Base-by-base conservation (phyloP, 2,113 vertebrate genomes). In the Boleophthalmus pectinirostris region DNA sequence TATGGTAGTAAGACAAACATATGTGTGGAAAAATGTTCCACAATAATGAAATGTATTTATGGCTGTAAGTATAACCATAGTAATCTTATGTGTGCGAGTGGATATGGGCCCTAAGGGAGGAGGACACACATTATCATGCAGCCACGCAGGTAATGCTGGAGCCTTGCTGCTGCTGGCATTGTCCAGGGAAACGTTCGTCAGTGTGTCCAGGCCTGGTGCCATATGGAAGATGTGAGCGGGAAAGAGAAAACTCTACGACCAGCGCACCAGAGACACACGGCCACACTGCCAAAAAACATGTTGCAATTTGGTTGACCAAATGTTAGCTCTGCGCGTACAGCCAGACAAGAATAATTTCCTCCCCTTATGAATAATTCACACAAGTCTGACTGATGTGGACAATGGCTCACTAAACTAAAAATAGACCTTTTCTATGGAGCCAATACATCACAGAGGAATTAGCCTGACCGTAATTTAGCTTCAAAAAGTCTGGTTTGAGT, bases 131-230 rank as follows among this genome's bases (percentile, higher is more conserved):
- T 21, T 43, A 51, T 69, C 49, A 73, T 43, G 63, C 43, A 66
- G 12, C 21, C 29, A 66, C 70, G 68, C 86, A 84, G 86, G 83
- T 88, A 82, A 85, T 23, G 81, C 84, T 76, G 75, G 73, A 88
- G 87, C 85, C 65, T 83, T 82, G 82, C 86, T 88, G 85, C 81
- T 82, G 82, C 86, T 87, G 85, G 70, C 81, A 83, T 83, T 83
- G 82, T 86, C 81, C 73, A 82, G 81, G 86, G 90, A 90, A 91
- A 87, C 86, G 84, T 89, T 89, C 88, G 82, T 90, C 87, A 89
- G 72, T 20, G 78, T 85, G 75, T 85, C 70, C 77, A 84, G 82
- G 89, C 87, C 69, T 20, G 7, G 72, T 74, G 84, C 90, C 92
- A 93, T 89, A 85, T 91, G 85, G 88, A 85, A 87, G 82, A 91